Evolutionary conservation across 2,888 invertebrate species (phyloP), one percentile per base, ranked within the genome.

Genomic region (Rhorus exstirpatorius): DNA sequence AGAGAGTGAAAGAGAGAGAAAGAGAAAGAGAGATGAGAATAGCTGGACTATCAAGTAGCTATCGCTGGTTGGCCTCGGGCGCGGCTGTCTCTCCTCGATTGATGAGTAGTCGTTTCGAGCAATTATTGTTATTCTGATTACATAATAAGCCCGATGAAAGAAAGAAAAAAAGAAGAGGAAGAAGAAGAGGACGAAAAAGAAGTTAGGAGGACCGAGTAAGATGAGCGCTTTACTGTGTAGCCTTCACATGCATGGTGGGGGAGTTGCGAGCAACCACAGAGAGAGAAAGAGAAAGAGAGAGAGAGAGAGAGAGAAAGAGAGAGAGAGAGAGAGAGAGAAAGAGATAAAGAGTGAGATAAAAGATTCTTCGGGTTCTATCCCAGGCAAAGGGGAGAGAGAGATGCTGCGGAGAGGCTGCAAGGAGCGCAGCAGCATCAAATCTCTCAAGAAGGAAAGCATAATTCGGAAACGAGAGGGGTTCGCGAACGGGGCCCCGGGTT

Each of bases 91-190:
- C 86, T 89, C 86, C 83, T 85, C 87, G 89, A 92, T 91, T 91
- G 92, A 92, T 90, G 90, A 90, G 90, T 86, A 88, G 89, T 89
- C 89, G 88, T 87, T 88, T 87, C 88, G 86, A 88, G 87, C 90
- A 91, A 91, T 91, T 92, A 91, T 92, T 90, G 90, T 90, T 90
- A 90, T 91, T 91, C 89, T 89, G 90, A 91, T 91, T 92, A 90
- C 86, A 89, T 91, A 92, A 91, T 92, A 89, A 91, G 89, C 87
- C 84, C 77, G 83, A 80, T 77, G 80, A 78, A 74, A 81, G 77
- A 85, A 85, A 83, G 79, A 72, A 77, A 81, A 74, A 71, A 74
- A 31, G 46, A 58, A 63, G 61, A 49, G 72, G 49, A 49, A 51
- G 41, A 61, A 70, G 60, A 74, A 79, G 78, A 74, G 70, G 51